Base-by-base conservation (phyloP, 2,888 invertebrate species). In the Ceratothoa steindachneri region DNA sequence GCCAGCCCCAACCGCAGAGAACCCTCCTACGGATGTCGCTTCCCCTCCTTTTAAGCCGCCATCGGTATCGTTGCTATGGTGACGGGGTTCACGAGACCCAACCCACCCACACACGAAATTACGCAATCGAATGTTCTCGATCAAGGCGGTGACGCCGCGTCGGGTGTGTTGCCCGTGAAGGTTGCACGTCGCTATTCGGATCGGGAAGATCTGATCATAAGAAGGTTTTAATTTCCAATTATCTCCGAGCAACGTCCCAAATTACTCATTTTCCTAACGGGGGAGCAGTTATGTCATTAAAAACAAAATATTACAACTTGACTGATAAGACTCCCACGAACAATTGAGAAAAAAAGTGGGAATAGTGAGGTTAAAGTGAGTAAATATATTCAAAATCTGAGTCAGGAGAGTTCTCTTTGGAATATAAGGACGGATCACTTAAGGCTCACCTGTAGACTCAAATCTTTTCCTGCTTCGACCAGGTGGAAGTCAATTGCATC, bases 111-210 rank as follows among this genome's bases (percentile, higher is more conserved):
- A 69, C n/a, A 80, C 72, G 83, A 89, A 90, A 82, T 91, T 89
- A 30, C 89, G 86, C 69, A 91, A 81, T 74, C 88, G 85, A 77
- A 94, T 88, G 80, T 90, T 89, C 0, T 93, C 92, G 76, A 97
- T 85, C 66, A 97, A 87, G 4, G 91, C 92, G 1, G 95, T 95
- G 30, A 96, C 88, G 0, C 97, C 97, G 1, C 92, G 91, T 81
- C 93, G 92, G 31, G 94, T 94, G 82, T 93, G 92, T 80, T 92
- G 90, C 0, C 96, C 95, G 83, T 97, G 97, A n/a, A 97, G 87
- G 86, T 97, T 97, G 83, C 97, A 97, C 67, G 91, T 93, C 27
- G 95, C 91, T 77, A 96, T 85, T 68, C 96, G 89, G 41, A 96
- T 88, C 0, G 97, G 96, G 24, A 93, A 93, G 81, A 94, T 87